Conservation (phyloP, 92 coral and sea anemone genomes). For the Metridium senile region DNA sequence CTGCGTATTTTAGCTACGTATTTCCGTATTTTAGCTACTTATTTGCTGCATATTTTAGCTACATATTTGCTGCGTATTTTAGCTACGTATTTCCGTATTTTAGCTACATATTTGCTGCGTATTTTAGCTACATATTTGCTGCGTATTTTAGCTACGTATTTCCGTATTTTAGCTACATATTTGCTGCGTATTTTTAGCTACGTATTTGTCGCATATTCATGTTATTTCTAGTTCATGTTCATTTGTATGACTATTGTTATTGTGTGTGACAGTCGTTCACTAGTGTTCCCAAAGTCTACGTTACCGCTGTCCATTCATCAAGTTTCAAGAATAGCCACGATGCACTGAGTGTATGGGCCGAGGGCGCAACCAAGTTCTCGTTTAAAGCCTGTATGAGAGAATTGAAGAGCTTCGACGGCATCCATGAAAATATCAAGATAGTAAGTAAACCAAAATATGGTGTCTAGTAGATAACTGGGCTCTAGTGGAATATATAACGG, state of each 20-base stretch:
- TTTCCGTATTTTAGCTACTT: no score
- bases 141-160: no score
- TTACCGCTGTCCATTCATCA: slow-evolving; percentile 52
- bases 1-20: no score
- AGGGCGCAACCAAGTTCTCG: slow-evolving; percentile 36
- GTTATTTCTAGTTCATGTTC: neutral
- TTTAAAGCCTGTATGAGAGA: slow-evolving; percentile 65
- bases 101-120: no score
- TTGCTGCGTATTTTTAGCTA: no score
- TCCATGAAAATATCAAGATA: slow-evolving; percentile 48
- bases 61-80: no score
- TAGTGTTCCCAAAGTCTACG: slow-evolving; percentile 51
- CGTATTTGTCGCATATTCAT: neutral
- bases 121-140: no score
- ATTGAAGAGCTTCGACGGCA: slow-evolving; percentile 67
- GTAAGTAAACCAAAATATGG: slow-evolving; percentile 30
- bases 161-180: no score
- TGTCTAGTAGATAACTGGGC: no score
- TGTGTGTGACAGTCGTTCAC: slow-evolving; percentile 22
- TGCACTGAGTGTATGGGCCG: slow-evolving; percentile 73
- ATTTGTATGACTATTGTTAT: neutral
- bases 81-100: no score
- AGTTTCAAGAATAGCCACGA: slow-evolving; percentile 57
- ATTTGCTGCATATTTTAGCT: no score
- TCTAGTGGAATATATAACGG: no score